These are phyloP conservation scores for Parnassius smintheus DNA, from an alignment of 2,888 invertebrate species.

Conservation along the genomic window DNA sequence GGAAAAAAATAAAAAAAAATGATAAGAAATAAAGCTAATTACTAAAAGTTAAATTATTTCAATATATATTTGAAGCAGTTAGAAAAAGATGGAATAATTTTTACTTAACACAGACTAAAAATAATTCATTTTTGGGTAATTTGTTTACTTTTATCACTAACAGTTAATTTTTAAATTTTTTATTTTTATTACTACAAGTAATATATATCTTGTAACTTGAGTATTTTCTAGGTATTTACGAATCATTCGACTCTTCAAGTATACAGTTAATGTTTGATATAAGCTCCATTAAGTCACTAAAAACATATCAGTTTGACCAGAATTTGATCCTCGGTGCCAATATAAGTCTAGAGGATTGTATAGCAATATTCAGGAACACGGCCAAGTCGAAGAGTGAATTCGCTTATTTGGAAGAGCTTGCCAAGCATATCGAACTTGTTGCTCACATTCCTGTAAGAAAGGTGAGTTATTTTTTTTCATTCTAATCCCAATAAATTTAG, in stretches of 20 bases:
- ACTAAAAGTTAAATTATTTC: no score
- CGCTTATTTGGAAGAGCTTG: conserved; percentile 76
- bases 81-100: no score
- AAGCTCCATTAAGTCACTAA: conserved; percentile 54
- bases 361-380: conserved; percentile 65
- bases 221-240: conserved; percentile 53
- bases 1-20: no score
- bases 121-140: no score
- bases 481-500: no score
- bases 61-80: no score
- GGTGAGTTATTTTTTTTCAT: conserved; percentile 46
- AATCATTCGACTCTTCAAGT: conserved; percentile 52
- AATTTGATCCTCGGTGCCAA: conserved; percentile 80
- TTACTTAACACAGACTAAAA: no score
- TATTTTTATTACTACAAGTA: no score
- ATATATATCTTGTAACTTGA: no score
- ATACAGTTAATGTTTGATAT: conserved; percentile 55
- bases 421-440: conserved; percentile 81
- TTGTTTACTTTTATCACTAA: no score
- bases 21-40: no score
- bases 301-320: conserved; percentile 53
- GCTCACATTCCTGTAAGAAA: conserved; percentile 84
- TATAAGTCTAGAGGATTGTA: conserved; percentile 78
- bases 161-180: no score
- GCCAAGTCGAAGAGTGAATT: conserved; percentile 62